Base-by-base conservation (phyloP, 2,113 vertebrate species). In the Perccottus glenii region DNA sequence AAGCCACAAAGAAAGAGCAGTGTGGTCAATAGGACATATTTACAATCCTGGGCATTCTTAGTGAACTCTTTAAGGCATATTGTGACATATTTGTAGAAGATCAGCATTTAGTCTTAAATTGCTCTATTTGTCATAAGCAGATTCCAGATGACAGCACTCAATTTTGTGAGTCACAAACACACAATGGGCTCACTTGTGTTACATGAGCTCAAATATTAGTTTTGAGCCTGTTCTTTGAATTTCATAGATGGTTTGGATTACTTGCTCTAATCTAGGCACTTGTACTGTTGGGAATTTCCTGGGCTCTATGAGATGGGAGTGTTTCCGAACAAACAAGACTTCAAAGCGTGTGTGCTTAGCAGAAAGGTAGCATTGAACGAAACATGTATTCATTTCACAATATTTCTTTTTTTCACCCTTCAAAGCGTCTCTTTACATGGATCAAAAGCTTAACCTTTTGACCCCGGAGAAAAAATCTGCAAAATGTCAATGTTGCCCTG, bases 371-470 rank as follows among this genome's bases (percentile, higher is more conserved):
- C 83, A 82, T 78, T 85, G 85, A 92, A 88, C 16, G 73, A 91
- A 92, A 89, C 90, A 88, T 73, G 81, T 85, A 89, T 89, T 92
- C 81, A 85, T 89, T 92, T 81, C 80, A 88, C 79, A 86, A 84
- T 74, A 70, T 87, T 70, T 87, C 58, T 80, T 71, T 84, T 83
- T 73, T 85, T 84, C 60, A 80, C 45, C 70, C 66, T 76, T 87
- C 81, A 90, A 88, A 91, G 80, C 78, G 81, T 87, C 79, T 88
- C 80, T 85, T 81, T 79, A 82, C 70, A 70, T 0, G 65, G 84
- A 91, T 93, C 86, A 91, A 87, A 89, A 89, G 87, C 75, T 75
- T 90, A 88, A 92, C 92, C 89, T 86, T 88, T 83, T 74, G 87
- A 91, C 87, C 82, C 40, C 44, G 47, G 55, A 88, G 78, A 88